Percentiles rank a stretch among this genome's conserved stretches.
phyloP scores from a whole-genome alignment of 2,797 vertebrate genomes.

The Leptodactylus fallax region DNA sequence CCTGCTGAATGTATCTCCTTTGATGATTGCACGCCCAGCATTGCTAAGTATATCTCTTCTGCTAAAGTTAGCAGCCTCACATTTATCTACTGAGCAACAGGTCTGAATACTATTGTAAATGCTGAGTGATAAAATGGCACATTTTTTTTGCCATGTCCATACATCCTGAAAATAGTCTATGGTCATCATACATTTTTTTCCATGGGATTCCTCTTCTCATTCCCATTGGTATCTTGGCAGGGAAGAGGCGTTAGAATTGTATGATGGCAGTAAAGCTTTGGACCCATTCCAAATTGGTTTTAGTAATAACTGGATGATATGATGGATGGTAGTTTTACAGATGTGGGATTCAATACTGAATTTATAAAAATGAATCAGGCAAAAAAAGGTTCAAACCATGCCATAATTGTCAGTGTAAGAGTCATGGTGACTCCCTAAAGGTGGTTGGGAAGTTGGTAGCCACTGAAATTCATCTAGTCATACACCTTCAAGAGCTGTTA shows the following conservation, averaged over 20 bases:
- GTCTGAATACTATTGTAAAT: not conserved
- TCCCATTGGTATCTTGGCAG: not conserved
- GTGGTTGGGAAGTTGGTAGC: not conserved
- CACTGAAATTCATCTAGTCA: not conserved
- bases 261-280: not conserved
- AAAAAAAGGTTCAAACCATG: too few species aligned
- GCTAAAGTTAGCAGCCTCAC: not conserved
- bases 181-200: not conserved
- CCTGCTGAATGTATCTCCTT: conserved; percentile 4
- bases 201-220: too few species aligned
- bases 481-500: too few species aligned
- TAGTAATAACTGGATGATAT: too few species aligned
- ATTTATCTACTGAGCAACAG: conserved; percentile 11
- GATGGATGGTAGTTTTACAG: not conserved
- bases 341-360: not conserved
- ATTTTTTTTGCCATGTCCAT: not conserved
- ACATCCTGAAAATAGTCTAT: not conserved
- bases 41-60: not conserved
- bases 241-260: not conserved
- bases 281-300: not conserved
- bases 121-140: not conserved
- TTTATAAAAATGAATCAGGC: not conserved
- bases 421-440: not conserved
- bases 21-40: not conserved
- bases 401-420: too few species aligned